Evolutionary conservation across 2,113 vertebrate genomes (phyloP).

Genomic region (Polypterus senegalus): DNA sequence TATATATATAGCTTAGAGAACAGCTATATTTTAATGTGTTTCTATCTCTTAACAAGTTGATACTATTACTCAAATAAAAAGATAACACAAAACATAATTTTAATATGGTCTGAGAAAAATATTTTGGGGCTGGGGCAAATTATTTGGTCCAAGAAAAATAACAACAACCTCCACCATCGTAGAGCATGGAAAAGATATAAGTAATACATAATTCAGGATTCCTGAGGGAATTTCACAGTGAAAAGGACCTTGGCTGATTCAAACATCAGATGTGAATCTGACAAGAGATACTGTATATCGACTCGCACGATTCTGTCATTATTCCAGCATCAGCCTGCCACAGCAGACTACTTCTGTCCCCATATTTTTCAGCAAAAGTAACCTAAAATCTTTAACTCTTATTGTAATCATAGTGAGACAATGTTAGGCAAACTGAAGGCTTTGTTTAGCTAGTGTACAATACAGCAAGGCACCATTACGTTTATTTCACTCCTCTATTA

Average conservation of each 20-base stretch:
- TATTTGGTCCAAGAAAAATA: conserved; percentile 2
- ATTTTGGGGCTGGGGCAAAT: background rate
- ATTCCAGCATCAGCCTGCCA: conserved; percentile 56
- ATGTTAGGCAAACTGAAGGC: conserved; percentile 1
- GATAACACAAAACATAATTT: conserved; percentile 64
- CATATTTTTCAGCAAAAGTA: conserved; percentile 48
- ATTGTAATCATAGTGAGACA: conserved; percentile 15
- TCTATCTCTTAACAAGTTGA: conserved; percentile 44
- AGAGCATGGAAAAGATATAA: conserved; percentile 48
- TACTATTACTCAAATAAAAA: conserved; percentile 62
- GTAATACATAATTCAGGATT: conserved; percentile 81
- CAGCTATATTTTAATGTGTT: background rate
- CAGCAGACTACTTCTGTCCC: conserved; percentile 51
- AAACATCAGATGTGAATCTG: conserved; percentile 64
- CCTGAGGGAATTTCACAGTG: conserved; percentile 55
- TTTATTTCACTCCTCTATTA: no score
- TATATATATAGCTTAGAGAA: no score
- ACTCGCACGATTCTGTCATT: conserved; percentile 73
- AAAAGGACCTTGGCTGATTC: conserved; percentile 63
- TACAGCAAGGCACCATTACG: no score
- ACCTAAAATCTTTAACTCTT: conserved; percentile 41
- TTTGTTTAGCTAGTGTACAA: background rate
- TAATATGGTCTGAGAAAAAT: conserved; percentile 41
- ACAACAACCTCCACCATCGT: conserved; percentile 49
- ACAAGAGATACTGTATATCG: conserved; percentile 58